Evolutionary conservation across 2,113 vertebrate species (phyloP).

Genomic region (Sander vitreus): DNA sequence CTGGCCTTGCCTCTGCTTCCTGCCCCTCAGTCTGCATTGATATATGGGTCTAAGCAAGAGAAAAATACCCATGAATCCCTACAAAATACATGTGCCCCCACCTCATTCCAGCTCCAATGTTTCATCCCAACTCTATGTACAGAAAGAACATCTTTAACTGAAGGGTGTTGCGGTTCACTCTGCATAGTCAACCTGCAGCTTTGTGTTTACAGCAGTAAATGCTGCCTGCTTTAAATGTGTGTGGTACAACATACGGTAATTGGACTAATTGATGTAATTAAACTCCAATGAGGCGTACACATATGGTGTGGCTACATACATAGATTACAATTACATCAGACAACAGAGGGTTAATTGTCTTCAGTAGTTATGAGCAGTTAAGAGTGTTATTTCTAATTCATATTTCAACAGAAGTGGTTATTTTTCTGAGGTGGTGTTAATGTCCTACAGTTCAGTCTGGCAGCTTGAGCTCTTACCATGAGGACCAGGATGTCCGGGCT

Average conservation of each 20-base stretch:
- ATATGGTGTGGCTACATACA: background rate
- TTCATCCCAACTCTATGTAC: constrained; percentile 14
- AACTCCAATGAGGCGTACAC: constrained; percentile 5
- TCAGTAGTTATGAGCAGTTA: constrained; percentile 12
- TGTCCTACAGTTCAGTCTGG: constrained; percentile 39
- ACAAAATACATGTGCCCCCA: constrained; percentile 49
- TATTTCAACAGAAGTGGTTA: constrained; percentile 29
- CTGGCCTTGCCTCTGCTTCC: constrained; percentile 85
- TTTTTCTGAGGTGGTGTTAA: constrained; percentile 16
- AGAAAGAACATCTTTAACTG: constrained; percentile 18
- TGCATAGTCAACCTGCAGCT: background rate
- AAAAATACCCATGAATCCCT: constrained; percentile 85
- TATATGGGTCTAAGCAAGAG: constrained; percentile 85
- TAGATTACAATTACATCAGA: constrained; percentile 15
- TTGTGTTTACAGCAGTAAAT: constrained; percentile 1
- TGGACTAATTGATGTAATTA: background rate
- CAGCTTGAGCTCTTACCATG: constrained; percentile 88
- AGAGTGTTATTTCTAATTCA: constrained; percentile 37
- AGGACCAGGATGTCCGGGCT: constrained; percentile 87
- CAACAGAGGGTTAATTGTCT: constrained; percentile 37
- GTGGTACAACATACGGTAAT: background rate
- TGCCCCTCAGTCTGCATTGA: constrained; percentile 88
- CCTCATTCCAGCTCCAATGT: constrained; percentile 32
- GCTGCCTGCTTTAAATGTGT: constrained; percentile 4
- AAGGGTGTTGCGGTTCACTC: constrained; percentile 12